Conservation (phyloP, 53 echinoderm and acorn worm genomes). For the Paracentrotus lividus region DNA sequence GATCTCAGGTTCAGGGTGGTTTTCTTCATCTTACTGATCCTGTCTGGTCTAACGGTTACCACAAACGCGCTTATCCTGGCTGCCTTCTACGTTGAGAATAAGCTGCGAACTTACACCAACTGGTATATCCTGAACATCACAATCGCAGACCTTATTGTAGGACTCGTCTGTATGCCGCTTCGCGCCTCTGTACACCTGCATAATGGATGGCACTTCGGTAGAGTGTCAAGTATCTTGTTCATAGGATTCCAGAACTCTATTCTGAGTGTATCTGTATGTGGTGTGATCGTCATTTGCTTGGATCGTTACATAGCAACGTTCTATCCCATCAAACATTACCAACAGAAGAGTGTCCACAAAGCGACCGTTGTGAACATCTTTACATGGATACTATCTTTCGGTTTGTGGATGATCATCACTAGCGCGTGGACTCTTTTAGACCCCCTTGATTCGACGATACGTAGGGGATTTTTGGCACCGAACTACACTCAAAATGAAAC, state of each 20-base stretch:
- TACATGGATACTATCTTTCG: not conserved
- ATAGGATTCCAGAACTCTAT: not conserved
- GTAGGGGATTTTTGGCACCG: not conserved
- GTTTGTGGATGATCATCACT: not conserved
- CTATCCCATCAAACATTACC: conserved; percentile 18
- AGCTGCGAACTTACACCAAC: conserved; percentile 14
- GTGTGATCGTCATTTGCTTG: conserved; percentile 24
- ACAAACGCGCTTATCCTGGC: not conserved
- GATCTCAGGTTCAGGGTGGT: not conserved
- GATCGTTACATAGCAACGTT: conserved; percentile 49
- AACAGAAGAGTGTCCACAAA: not conserved
- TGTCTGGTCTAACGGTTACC: not conserved
- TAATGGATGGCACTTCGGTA: conserved; percentile 7
- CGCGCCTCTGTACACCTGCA: not conserved
- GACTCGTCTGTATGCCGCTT: conserved; percentile 27
- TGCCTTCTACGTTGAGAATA: conserved; percentile 12
- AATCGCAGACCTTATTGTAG: conserved; percentile 22
- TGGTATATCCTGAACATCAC: conserved; percentile 27
- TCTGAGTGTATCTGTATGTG: conserved; percentile 13
- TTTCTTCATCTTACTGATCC: not conserved
- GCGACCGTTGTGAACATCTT: not conserved
- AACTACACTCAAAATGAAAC: not conserved
- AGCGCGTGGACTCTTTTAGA: not conserved
- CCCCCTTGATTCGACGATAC: not conserved
- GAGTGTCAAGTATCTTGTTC: not conserved